Conservation (phyloP, 2,113 vertebrate species). For the Asarcornis scutulata region DNA sequence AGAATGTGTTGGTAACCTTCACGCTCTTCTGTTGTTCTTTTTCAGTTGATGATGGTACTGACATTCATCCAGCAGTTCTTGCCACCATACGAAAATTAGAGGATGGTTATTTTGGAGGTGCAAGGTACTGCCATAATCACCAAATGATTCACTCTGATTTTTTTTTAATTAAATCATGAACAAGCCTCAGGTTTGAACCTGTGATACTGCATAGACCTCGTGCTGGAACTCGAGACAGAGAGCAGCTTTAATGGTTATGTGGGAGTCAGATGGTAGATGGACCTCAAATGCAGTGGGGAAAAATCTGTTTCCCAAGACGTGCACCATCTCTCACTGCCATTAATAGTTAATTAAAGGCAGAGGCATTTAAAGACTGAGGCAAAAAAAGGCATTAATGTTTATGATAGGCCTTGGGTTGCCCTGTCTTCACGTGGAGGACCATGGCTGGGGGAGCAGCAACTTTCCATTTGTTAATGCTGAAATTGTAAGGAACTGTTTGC, state of each 20-base stretch:
- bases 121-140: conserved; percentile 79
- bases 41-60: conserved; percentile 89
- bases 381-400: background rate
- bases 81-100: conserved; percentile 92
- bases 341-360: background rate
- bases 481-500: background rate
- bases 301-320: background rate
- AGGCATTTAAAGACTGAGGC: background rate
- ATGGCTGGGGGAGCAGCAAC: background rate
- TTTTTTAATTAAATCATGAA: background rate
- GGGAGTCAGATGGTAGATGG: background rate
- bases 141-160: background rate
- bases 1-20: background rate
- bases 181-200: background rate
- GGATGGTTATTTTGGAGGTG: conserved; percentile 96
- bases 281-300: background rate
- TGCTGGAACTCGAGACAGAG: background rate
- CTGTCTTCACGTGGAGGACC: background rate
- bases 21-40: conserved; percentile 27
- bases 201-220: background rate
- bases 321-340: background rate
- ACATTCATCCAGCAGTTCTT: conserved; percentile 91
- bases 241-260: background rate
- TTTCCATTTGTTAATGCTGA: background rate
- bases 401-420: background rate